phyloP scores from a whole-genome alignment of 1,140 invertebrate genomes.

The Bombus consobrinus region DNA sequence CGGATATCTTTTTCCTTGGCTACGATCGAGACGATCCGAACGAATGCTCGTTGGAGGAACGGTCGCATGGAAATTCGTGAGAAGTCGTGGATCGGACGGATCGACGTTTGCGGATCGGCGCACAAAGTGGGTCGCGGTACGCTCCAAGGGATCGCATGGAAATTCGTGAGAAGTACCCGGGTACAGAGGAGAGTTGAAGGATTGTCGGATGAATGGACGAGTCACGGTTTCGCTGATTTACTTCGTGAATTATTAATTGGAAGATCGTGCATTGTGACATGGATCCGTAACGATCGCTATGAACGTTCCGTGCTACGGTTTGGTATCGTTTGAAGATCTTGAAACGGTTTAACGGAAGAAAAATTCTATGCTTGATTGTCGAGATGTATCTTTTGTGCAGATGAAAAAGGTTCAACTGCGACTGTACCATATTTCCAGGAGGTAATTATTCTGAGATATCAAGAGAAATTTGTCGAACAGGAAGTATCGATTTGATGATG shows the following conservation, averaged over 20 bases:
- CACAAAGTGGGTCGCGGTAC: neutral
- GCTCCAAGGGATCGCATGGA: constrained; percentile 1
- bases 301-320: neutral
- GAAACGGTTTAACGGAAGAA: neutral
- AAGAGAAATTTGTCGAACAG: too few relatives aligned
- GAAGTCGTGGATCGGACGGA: constrained; percentile 1
- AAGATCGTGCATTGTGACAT: neutral
- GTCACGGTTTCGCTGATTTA: constrained; percentile 25
- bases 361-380: neutral
- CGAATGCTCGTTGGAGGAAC: constrained; percentile 6
- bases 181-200: neutral
- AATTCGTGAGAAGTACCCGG: constrained; percentile 49
- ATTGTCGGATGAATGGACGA: constrained; percentile 8
- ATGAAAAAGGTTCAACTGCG: too few relatives aligned
- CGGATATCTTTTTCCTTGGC: constrained; percentile 19
- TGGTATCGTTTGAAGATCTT: neutral
- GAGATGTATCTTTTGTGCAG: neutral
- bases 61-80: constrained; percentile 33
- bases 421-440: too few relatives aligned
- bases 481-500: too few relatives aligned
- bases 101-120: neutral
- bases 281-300: neutral
- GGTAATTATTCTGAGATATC: too few relatives aligned
- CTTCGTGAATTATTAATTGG: constrained; percentile 32
- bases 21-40: constrained; percentile 18